phyloP scores from a whole-genome alignment of 2,888 invertebrate genomes.

The Napeogenes inachia region DNA sequence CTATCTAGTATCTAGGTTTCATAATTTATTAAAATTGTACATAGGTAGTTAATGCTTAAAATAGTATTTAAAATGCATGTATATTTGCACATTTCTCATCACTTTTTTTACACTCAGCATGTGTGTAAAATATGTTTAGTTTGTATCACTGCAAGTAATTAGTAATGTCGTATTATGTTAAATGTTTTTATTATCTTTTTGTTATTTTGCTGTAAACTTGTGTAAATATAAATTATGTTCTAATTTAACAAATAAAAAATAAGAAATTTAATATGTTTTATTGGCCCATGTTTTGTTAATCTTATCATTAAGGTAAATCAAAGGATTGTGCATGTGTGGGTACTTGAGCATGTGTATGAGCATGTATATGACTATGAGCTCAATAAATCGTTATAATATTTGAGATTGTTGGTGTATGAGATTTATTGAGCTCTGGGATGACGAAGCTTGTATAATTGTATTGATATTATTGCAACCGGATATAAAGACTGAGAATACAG shows the following conservation, averaged over 20 bases:
- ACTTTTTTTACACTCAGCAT: conserved; percentile 27
- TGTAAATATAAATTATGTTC: conserved; percentile 61
- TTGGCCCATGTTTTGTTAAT: conserved; percentile 39
- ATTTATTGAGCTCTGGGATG: no score
- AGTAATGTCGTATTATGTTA: conserved; percentile 19
- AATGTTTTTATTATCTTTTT: conserved; percentile 25
- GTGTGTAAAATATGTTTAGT: conserved; percentile 10
- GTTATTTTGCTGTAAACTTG: conserved; percentile 37
- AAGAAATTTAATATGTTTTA: conserved; percentile 60
- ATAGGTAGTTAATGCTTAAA: conserved; percentile 37
- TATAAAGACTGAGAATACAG: not conserved
- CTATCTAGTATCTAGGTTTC: conserved; percentile 38
- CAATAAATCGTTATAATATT: no score
- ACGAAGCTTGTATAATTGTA: no score
- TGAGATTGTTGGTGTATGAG: no score
- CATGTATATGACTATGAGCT: no score
- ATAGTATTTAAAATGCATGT: conserved; percentile 47
- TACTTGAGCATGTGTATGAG: no score
- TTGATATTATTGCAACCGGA: not conserved
- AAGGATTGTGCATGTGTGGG: not conserved
- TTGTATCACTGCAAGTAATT: conserved; percentile 12
- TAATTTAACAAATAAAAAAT: conserved; percentile 57
- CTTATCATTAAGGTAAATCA: no score
- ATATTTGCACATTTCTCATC: conserved; percentile 48
- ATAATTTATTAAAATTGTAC: conserved; percentile 53